These are phyloP conservation scores for Lethocerus indicus DNA, from an alignment of 1,140 invertebrate species.

Conservation along the genomic window DNA sequence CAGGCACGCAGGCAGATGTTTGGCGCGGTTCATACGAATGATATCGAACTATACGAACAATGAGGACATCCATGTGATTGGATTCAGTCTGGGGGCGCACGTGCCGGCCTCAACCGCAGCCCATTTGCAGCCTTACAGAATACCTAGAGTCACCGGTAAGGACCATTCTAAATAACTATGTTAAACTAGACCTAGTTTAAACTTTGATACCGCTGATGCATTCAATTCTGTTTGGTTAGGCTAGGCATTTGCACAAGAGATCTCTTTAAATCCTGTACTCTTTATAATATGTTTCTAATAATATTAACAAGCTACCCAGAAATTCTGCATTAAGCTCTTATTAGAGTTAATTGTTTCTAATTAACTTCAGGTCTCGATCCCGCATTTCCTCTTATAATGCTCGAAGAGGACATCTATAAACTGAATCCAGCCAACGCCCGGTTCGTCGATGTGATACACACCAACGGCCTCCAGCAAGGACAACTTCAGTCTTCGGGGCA, in stretches of 20 bases:
- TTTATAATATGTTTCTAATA: background rate
- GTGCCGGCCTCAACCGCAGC: slow-evolving; percentile 37
- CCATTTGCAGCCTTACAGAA: slow-evolving; percentile 28
- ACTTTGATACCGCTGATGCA: no score
- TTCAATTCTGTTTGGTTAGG: no score
- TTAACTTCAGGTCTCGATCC: slow-evolving; percentile 38
- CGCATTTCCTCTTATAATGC: slow-evolving; percentile 43
- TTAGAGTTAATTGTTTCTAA: no score
- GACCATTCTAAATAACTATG: no score
- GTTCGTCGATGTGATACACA: slow-evolving; percentile 60
- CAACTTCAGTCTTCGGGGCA: slow-evolving; percentile 42
- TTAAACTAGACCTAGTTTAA: no score
- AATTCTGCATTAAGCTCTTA: background rate
- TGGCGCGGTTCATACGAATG: slow-evolving; percentile 32
- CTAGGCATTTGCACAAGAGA: no score
- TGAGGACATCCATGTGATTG: slow-evolving; percentile 41
- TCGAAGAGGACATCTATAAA: slow-evolving; percentile 31
- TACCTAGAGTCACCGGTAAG: slow-evolving; percentile 40
- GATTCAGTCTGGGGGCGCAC: slow-evolving; percentile 49
- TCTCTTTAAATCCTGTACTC: no score
- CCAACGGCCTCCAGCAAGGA: slow-evolving; percentile 47
- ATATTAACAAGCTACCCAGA: background rate
- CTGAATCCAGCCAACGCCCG: slow-evolving; percentile 46
- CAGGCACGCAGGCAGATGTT: slow-evolving; percentile 37
- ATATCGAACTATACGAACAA: slow-evolving; percentile 19